Evolutionary conservation across 2,888 invertebrate species (phyloP).

Genomic region (Oligia fasciuncula): DNA sequence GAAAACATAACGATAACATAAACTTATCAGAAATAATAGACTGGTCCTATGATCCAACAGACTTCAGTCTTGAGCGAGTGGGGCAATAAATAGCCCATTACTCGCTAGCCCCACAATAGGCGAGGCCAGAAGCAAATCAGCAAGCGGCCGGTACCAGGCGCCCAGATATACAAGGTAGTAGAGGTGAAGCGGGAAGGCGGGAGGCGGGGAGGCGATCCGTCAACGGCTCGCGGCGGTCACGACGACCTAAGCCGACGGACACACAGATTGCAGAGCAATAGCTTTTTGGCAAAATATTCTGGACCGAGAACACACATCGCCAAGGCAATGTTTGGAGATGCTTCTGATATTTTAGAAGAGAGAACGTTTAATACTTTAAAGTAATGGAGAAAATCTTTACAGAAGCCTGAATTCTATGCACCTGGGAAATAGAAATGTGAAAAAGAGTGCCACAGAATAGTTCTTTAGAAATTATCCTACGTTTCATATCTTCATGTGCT

Average conservation of each 20-base stretch:
- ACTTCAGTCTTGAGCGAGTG: slow-evolving; percentile 31
- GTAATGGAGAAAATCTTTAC: no score
- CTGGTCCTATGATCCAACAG: slow-evolving; percentile 26
- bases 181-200: slow-evolving; percentile 63
- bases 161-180: slow-evolving; percentile 73
- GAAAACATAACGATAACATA: slow-evolving; percentile 40
- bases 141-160: slow-evolving; percentile 71
- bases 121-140: slow-evolving; percentile 68
- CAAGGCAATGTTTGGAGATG: not conserved
- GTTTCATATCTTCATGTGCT: not conserved
- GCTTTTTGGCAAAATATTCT: slow-evolving; percentile 23
- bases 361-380: not conserved
- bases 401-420: not conserved
- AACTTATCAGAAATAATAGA: slow-evolving; percentile 38
- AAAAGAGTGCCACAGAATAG: not conserved
- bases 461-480: not conserved
- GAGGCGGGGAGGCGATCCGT: slow-evolving; percentile 74
- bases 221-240: slow-evolving; percentile 87
- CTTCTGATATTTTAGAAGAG: not conserved
- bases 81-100: slow-evolving; percentile 66
- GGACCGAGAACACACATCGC: not conserved
- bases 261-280: slow-evolving; percentile 45
- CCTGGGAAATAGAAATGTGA: no score
- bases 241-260: slow-evolving; percentile 74
- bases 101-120: slow-evolving; percentile 63